Base-by-base conservation (phyloP, 1,140 invertebrate genomes). In the Drosophila teissieri region DNA sequence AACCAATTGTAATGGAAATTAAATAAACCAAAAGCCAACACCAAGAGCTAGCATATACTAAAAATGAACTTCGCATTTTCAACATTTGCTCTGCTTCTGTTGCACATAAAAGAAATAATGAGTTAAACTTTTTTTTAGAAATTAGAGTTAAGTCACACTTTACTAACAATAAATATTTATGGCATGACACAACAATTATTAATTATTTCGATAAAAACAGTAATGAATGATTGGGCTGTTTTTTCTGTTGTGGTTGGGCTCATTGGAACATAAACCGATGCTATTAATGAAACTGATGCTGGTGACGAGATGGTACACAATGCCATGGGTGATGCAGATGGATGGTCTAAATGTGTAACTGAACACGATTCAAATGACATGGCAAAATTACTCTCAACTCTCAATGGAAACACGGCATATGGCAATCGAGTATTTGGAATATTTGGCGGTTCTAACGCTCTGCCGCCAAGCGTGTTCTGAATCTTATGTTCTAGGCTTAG, bases 181-280 rank as follows among this genome's bases (percentile, higher is more conserved):
- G 89, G 79, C 89, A 91, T 91, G 90, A 80, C 90, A 91, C 84
- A 91, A 91, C 89, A 89, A 69, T 84, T 90, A 90, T 88, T 85
- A 85, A 80, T 80, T 90, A 90, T 83, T 83, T 91, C 70, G 58
- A 83, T 91, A 88, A 88, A 81, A 75, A 83, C 67, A 90, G 86
- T 79, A 80, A 78, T 90, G 73, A 84, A 88, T 89, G 68, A 84
- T 63, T 74, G 84, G 82, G 63, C 72, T 69, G 65, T 79, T 79
- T 79, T 74, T 64, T 56, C 58, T 64, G 60, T 67, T 70, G 73
- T 86, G 76, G 68, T 65, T 57, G 65, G 57, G 46, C 61, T 67
- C 24, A 39, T 70, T 54, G 46, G 45, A 61, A 60, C 39, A 69
- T 48, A 57, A 53, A 40, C 44, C 54, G 77, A 68, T 70, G 77